phyloP scores from a whole-genome alignment of 2,797 vertebrate genomes.

The Coregonus ussuriensis region DNA sequence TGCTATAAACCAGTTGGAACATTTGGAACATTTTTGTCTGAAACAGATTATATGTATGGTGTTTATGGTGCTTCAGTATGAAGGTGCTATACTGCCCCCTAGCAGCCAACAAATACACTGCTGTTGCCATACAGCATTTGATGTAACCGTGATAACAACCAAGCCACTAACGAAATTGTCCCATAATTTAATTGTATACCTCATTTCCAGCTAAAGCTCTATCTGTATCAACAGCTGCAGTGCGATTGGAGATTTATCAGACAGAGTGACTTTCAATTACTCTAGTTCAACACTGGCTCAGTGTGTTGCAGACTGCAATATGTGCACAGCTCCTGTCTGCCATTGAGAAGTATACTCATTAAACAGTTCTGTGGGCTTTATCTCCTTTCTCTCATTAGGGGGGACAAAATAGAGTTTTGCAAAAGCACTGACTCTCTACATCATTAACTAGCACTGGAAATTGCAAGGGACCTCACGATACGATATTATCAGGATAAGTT shows the following conservation, averaged over 20 bases:
- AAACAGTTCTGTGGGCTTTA: not conserved
- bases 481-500: too few relatives aligned
- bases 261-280: not conserved
- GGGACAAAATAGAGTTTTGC: conserved; percentile 3
- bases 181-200: not conserved
- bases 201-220: not conserved
- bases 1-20: not conserved
- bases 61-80: not conserved
- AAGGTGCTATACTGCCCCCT: conserved; percentile 13
- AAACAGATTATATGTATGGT: not conserved
- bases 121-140: not conserved
- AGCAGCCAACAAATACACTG: not conserved
- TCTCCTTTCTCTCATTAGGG: conserved; percentile 11
- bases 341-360: conserved; percentile 7
- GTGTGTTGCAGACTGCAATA: not conserved
- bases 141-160: not conserved
- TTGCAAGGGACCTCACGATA: too few relatives aligned
- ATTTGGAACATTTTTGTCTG: not conserved
- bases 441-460: conserved; percentile 1
- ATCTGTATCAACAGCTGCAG: not conserved
- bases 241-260: not conserved
- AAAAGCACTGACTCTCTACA: not conserved
- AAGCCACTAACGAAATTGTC: not conserved
- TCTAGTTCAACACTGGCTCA: not conserved
- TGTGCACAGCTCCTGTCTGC: not conserved